Evolutionary conservation across 2,113 vertebrate genomes (phyloP).

Genomic region (Dolichotis patagonum): DNA sequence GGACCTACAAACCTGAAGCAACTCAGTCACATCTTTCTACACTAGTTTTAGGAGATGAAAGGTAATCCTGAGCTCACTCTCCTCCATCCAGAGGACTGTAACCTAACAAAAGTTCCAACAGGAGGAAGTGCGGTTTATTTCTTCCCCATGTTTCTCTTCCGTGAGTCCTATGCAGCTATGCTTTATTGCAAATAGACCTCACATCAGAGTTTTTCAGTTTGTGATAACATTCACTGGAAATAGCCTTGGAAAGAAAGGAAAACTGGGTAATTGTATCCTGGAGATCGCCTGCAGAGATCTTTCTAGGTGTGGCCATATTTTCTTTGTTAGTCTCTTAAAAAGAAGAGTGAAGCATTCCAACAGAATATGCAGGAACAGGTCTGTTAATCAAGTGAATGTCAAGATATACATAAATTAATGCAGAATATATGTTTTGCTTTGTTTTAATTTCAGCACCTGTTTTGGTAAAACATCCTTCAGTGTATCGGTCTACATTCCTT

Average conservation of each 20-base stretch:
- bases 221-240: not conserved
- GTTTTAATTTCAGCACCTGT: not conserved
- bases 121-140: not conserved
- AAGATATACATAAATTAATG: not conserved
- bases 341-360: conserved; percentile 43
- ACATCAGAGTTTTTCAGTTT: not conserved
- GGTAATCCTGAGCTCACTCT: not conserved
- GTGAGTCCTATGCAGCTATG: not conserved
- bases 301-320: not conserved
- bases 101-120: not conserved
- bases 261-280: not conserved
- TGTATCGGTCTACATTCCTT: not conserved
- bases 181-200: not conserved
- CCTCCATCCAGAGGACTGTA: not conserved
- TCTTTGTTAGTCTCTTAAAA: not conserved
- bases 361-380: not conserved
- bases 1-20: not conserved
- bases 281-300: not conserved
- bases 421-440: conserved; percentile 6
- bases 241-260: not conserved
- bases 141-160: not conserved
- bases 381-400: not conserved
- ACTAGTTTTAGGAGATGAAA: not conserved
- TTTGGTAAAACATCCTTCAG: not conserved
- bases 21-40: not conserved